Conservation (phyloP, 64 coral and sea anemone genomes). For the Stylophora pistillata region DNA sequence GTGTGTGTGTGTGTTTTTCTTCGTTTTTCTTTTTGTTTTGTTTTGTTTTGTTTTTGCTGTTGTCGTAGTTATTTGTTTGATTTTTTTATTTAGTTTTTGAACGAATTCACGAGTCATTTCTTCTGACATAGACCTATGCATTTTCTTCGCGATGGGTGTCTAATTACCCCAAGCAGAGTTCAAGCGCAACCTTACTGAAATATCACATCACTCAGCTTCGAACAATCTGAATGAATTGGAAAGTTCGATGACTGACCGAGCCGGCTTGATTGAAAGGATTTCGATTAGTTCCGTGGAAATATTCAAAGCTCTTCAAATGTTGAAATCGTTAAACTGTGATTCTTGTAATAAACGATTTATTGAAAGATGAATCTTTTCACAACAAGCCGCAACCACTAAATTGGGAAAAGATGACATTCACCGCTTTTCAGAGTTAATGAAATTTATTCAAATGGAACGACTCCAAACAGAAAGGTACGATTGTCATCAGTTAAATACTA, state of each 20-base stretch:
- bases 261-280: not conserved
- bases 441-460: constrained; percentile 14
- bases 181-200: too few species aligned
- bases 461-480: not conserved
- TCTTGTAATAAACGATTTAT: constrained; percentile 15
- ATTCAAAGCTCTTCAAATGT: constrained; percentile 15
- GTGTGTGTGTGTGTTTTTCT: too few species aligned
- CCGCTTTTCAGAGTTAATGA: not conserved
- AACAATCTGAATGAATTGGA: too few species aligned
- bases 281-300: not conserved
- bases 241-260: not conserved
- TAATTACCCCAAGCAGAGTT: too few species aligned
- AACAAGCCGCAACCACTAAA: constrained; percentile 5
- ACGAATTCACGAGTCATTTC: too few species aligned
- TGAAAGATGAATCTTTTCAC: not conserved
- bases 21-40: too few species aligned
- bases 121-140: too few species aligned
- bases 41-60: too few species aligned
- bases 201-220: too few species aligned
- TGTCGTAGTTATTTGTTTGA: too few species aligned
- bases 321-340: constrained; percentile 5
- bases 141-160: too few species aligned
- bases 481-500: not conserved
- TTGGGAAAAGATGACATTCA: not conserved
- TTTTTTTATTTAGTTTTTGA: too few species aligned